These are phyloP conservation scores for Jordanella pulchra DNA, from an alignment of 2,797 vertebrate species.

Conservation along the genomic window DNA sequence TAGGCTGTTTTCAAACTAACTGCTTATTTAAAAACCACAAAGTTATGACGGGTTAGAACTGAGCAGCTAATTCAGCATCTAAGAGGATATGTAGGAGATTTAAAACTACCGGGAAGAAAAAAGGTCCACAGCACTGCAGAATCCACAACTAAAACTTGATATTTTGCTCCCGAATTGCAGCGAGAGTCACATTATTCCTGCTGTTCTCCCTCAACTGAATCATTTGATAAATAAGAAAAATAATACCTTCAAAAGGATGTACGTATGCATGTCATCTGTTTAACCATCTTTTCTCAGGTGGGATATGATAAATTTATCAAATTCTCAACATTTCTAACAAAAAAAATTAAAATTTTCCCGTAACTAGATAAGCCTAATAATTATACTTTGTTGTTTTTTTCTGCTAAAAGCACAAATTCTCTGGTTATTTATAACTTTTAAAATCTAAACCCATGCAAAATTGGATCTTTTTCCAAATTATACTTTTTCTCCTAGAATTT, in stretches of 20 bases:
- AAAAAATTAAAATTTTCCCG: too few species aligned
- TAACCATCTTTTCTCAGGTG: background rate
- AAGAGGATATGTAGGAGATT: background rate
- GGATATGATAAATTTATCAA: background rate
- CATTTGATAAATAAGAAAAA: conserved; percentile 14
- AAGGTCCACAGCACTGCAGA: conserved; percentile 5
- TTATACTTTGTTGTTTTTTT: background rate
- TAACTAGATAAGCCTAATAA: background rate
- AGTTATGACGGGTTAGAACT: background rate
- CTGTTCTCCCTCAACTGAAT: conserved; percentile 13
- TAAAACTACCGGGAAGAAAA: background rate
- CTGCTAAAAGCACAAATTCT: background rate
- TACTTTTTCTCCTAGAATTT: background rate
- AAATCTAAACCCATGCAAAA: background rate
- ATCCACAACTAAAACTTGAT: background rate
- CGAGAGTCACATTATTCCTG: background rate
- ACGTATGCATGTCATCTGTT: background rate
- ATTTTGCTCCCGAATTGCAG: conserved; percentile 6
- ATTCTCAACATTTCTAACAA: background rate
- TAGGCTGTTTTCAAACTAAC: conserved; percentile 4
- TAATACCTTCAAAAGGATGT: conserved; percentile 12
- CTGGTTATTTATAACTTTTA: background rate
- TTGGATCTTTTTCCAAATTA: background rate
- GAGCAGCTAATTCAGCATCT: background rate
- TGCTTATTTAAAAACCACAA: background rate